Base-by-base conservation (phyloP, 1,140 invertebrate genomes). In the Contarinia nasturtii region DNA sequence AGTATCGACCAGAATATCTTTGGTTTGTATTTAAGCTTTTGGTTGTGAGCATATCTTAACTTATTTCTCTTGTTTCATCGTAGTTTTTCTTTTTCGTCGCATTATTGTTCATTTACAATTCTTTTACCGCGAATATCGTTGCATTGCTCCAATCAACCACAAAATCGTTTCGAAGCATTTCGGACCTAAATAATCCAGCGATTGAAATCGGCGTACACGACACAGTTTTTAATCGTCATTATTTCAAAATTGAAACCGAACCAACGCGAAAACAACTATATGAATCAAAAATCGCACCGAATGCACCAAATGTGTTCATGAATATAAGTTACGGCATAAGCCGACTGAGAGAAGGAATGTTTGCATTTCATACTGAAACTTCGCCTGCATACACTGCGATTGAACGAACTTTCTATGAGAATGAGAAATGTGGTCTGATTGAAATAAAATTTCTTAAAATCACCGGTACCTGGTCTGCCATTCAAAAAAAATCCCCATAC, bases 371-470 rank as follows among this genome's bases (percentile, higher is more conserved):
- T 52, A 71, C 71, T 57, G 75, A 77, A 56, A 63, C 60, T 2
- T 72, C 74, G 2, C 58, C 69, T 0, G 69, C 72, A 0, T 79
- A 79, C 54, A 71, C 76, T 53, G 57, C 77, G 27, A 69, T 79
- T 14, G 68, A 73, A 37, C 71, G 76, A 55, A 77, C 69, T 44
- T 80, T 74, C 51, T 55, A 66, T 5, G 77, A 79, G 58, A 67
- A 71, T 3, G 75, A 79, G 56, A 80, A 79, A 57, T 80, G 76
- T 55, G 74, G 72, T 1, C 56, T 80, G 1, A 64, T 71, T 37
- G 73, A 77, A 56, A 75, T 79, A 50, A 65, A 71, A 52, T 75
- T 68, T 48, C 50, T 79, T 4, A 68, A 75, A 50, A 65, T 75
- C 0, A 61, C 70, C 2, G 66, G 74, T 54, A 75, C 77, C 0